Percentiles rank a stretch among this genome's conserved stretches.
phyloP scores from a whole-genome alignment of 2,113 vertebrate species.

The Hystrix brachyura region DNA sequence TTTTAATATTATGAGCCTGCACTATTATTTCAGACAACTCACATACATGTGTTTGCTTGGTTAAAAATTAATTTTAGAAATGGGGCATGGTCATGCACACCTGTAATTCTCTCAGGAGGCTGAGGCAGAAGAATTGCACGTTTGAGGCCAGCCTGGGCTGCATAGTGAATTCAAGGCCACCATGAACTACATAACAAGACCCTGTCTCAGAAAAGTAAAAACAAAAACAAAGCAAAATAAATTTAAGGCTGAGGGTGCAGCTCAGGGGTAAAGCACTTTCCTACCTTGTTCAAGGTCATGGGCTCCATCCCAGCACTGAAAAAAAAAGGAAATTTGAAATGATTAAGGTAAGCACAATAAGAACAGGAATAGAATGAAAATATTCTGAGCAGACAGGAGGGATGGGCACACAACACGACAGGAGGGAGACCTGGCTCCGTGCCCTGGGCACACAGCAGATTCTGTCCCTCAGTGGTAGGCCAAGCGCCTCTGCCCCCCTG shows the following conservation, averaged over 20 bases:
- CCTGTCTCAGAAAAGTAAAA: not conserved
- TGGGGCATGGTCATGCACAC: not conserved
- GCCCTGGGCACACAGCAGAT: not conserved
- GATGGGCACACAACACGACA: not conserved
- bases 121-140: not conserved
- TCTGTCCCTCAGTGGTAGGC: not conserved
- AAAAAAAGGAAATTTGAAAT: not conserved
- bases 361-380: not conserved
- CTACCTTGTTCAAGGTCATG: not conserved
- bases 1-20: conserved; percentile 26
- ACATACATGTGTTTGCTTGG: not conserved
- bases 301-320: not conserved
- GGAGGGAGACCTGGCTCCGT: not conserved
- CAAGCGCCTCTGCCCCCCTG: not conserved
- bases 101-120: not conserved
- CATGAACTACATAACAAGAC: not conserved
- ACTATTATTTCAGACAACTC: not conserved
- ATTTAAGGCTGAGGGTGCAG: not conserved
- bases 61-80: not conserved
- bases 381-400: not conserved
- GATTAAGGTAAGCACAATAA: not conserved
- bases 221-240: not conserved
- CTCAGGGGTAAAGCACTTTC: not conserved
- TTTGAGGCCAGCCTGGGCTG: too few species aligned
- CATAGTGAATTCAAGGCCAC: not conserved